Conservation (phyloP, 2,113 vertebrate genomes). For the Ceyx melanurus region DNA sequence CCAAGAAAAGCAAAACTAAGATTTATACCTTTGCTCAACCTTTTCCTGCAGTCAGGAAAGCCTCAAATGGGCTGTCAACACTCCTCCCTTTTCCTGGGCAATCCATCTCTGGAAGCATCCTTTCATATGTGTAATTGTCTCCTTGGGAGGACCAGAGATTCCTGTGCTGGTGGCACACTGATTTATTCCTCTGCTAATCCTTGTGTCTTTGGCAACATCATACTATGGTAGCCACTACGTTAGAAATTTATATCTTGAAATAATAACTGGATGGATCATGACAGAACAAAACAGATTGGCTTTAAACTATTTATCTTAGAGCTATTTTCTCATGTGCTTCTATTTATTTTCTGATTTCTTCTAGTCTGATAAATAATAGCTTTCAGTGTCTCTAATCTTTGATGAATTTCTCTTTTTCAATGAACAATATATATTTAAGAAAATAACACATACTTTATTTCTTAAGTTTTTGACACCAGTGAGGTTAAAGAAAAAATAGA, state of each 20-base stretch:
- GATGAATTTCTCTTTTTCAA: neutral
- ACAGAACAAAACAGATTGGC: neutral
- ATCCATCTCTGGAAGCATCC: neutral
- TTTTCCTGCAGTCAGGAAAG: neutral
- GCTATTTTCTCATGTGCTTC: neutral
- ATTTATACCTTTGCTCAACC: neutral
- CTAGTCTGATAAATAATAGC: neutral
- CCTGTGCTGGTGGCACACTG: neutral
- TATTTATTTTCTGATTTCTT: neutral
- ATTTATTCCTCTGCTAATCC: conserved; percentile 2
- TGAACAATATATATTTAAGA: neutral
- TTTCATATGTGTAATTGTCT: neutral
- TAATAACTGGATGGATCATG: neutral
- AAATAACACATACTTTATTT: neutral
- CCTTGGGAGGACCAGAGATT: neutral
- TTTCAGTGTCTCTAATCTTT: neutral
- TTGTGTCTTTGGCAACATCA: neutral
- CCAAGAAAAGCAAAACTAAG: neutral
- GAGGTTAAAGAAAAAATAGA: neutral
- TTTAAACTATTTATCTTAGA: neutral
- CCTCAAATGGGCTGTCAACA: neutral
- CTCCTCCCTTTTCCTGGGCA: neutral
- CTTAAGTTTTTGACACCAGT: neutral
- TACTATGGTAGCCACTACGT: neutral
- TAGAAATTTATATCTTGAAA: neutral